Evolutionary conservation across 2,113 vertebrate genomes (phyloP).

Genomic region (Lota lota): DNA sequence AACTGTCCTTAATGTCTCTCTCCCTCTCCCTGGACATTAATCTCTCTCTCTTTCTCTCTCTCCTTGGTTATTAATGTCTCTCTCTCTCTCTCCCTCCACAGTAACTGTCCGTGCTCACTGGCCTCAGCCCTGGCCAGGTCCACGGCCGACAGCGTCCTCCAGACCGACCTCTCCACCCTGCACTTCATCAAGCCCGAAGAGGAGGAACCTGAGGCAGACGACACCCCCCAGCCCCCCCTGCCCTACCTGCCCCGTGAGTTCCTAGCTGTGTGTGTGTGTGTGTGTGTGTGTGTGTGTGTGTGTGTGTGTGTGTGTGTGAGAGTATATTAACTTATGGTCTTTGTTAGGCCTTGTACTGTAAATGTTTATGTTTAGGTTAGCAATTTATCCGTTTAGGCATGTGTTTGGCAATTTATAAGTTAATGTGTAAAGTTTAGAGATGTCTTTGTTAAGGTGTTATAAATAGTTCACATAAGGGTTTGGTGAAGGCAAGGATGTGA

Average conservation of each 20-base stretch:
- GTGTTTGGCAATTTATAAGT: too few species aligned
- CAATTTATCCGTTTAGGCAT: too few species aligned
- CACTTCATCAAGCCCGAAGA: slow-evolving; percentile 82
- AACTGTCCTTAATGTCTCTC: too few species aligned
- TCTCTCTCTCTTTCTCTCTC: slow-evolving; percentile 6
- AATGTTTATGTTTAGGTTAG: too few species aligned
- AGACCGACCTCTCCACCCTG: slow-evolving; percentile 86
- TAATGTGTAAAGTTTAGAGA: too few species aligned
- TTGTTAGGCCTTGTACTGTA: too few species aligned
- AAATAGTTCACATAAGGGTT: too few species aligned
- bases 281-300: slow-evolving; percentile 1
- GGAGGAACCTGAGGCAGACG: slow-evolving; percentile 70
- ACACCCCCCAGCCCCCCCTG: slow-evolving; percentile 69
- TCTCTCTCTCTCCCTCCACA: slow-evolving; percentile 55
- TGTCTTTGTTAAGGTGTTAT: too few species aligned
- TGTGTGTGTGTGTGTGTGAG: too few species aligned
- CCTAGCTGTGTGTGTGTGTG: slow-evolving; percentile 11
- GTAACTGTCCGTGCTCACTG: slow-evolving; percentile 95
- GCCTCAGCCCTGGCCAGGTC: slow-evolving; percentile 91
- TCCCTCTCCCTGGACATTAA: slow-evolving; percentile 10
- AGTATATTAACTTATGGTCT: too few species aligned
- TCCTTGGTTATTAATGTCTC: slow-evolving; percentile 12
- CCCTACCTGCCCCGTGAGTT: slow-evolving; percentile 79
- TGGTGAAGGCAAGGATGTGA: too few species aligned
- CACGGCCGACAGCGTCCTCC: slow-evolving; percentile 87